Conservation (phyloP, 2,888 invertebrate genomes). For the Macrophya annulata region DNA sequence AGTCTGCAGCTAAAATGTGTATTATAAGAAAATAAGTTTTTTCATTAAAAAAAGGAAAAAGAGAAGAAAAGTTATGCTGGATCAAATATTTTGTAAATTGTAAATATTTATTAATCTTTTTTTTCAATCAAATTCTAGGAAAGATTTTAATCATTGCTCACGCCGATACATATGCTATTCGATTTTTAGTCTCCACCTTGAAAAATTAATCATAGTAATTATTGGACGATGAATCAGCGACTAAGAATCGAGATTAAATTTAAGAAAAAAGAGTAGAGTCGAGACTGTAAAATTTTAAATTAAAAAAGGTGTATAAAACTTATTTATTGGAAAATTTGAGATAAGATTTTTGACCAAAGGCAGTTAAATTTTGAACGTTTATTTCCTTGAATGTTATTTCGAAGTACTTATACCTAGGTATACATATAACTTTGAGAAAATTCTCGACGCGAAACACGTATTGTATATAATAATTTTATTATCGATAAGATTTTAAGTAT, state of each 20-base stretch:
- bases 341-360: not conserved
- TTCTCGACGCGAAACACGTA: not conserved
- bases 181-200: not conserved
- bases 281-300: not conserved
- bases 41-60: not conserved
- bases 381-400: not conserved
- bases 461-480: constrained; percentile 17
- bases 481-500: constrained; percentile 5
- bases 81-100: constrained; percentile 6
- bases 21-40: not conserved
- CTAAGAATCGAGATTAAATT: not conserved
- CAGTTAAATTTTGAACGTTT: not conserved
- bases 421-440: not conserved
- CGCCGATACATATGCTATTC: not conserved
- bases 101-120: constrained; percentile 1
- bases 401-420: not conserved
- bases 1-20: constrained; percentile 17
- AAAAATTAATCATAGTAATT: not conserved
- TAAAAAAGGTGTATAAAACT: no score
- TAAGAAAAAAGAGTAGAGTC: not conserved
- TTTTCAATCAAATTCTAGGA: not conserved
- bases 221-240: not conserved
- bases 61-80: not conserved
- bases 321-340: not conserved
- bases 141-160: not conserved